Percentiles rank a stretch among this genome's conserved stretches.
Conservation (phyloP, 2,888 invertebrate species). For the Lasioglossum figueresi region DNA sequence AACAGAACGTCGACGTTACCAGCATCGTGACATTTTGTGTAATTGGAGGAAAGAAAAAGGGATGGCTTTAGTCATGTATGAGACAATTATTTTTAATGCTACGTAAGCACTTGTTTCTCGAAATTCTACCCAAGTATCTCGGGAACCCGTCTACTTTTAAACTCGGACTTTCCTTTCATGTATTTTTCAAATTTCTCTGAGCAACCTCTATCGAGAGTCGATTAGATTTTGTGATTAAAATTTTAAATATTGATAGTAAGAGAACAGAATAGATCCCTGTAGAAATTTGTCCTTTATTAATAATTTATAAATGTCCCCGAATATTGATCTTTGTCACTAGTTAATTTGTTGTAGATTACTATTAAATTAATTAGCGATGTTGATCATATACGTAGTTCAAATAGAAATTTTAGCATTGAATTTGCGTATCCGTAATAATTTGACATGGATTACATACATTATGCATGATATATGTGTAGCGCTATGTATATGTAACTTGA, state of each 20-base stretch:
- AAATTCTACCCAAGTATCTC: background rate
- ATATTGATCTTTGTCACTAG: background rate
- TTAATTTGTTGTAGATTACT: background rate
- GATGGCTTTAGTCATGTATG: conserved; percentile 6
- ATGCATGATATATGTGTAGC: background rate
- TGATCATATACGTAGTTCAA: background rate
- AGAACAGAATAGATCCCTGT: background rate
- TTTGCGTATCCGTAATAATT: background rate
- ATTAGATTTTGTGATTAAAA: background rate
- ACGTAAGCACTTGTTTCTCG: conserved; percentile 2
- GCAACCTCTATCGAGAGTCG: background rate
- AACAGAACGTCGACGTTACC: background rate
- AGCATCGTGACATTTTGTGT: background rate
- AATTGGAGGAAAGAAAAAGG: background rate
- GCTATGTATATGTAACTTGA: background rate
- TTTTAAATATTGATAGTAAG: background rate
- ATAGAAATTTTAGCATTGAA: background rate
- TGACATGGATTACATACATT: background rate
- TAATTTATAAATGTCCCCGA: background rate
- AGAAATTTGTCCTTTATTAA: background rate
- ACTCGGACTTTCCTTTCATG: background rate
- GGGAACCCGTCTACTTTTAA: background rate
- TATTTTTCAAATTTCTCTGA: background rate
- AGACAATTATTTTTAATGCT: conserved; percentile 17
- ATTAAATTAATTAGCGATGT: background rate